These are phyloP conservation scores for Xenus cinereus DNA, from an alignment of 2,113 vertebrate species.

Conservation along the genomic window DNA sequence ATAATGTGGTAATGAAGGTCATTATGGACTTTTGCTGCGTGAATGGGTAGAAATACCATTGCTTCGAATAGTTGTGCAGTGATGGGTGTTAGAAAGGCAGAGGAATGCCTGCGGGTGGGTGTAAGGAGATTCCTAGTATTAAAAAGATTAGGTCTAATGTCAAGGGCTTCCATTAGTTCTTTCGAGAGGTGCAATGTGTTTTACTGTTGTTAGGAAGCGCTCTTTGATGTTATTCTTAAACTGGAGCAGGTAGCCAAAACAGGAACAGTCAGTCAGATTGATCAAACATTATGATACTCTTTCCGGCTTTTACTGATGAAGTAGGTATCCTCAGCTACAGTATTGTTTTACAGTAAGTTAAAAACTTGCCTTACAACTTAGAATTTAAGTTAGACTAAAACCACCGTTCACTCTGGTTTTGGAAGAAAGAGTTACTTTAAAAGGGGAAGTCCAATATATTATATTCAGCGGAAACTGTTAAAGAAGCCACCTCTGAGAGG, in stretches of 20 bases:
- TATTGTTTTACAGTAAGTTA: background rate
- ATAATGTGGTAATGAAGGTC: background rate
- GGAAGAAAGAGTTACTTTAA: background rate
- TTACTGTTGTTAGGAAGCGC: background rate
- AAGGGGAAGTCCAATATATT: conserved; percentile 42
- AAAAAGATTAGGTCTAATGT: background rate
- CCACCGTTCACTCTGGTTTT: background rate
- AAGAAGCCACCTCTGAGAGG: conserved; percentile 12
- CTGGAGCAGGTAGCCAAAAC: background rate
- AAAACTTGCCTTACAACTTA: background rate
- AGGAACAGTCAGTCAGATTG: background rate
- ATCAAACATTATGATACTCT: background rate
- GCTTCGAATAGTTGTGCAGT: background rate
- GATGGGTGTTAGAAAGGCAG: background rate
- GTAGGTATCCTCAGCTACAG: background rate
- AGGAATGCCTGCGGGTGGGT: background rate
- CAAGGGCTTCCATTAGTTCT: background rate
- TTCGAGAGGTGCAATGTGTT: background rate
- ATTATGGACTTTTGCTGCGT: background rate
- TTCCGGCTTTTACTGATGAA: background rate
- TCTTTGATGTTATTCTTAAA: background rate
- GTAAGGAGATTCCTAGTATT: background rate
- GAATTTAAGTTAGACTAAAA: background rate
- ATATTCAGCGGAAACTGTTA: conserved; percentile 22
- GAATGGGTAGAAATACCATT: background rate